Evolutionary conservation across 2,113 vertebrate species (phyloP).

Genomic region (Sclerurus mexicanus): DNA sequence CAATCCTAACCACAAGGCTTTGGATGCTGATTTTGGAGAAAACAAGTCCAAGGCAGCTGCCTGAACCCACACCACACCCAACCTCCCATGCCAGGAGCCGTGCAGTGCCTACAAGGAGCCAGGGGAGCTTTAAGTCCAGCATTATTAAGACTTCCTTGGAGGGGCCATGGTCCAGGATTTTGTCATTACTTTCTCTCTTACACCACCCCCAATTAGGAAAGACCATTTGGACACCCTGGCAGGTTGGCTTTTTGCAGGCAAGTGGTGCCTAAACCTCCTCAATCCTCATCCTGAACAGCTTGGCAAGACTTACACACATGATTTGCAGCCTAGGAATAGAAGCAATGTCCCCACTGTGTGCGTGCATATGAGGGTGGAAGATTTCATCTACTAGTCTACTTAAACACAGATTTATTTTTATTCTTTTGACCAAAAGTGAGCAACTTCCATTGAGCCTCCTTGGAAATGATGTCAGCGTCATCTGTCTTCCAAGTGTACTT

Average conservation of each 20-base stretch:
- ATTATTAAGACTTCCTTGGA: not conserved
- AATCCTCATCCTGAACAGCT: not conserved
- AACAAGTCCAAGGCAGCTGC: not conserved
- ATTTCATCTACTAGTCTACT: not conserved
- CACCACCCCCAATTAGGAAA: not conserved
- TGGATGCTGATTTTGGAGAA: not conserved
- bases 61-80: not conserved
- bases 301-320: not conserved
- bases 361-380: conserved; percentile 2
- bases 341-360: not conserved
- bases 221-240: not conserved
- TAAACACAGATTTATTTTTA: not conserved
- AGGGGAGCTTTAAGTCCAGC: not conserved
- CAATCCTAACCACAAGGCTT: conserved; percentile 14
- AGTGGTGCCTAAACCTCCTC: not conserved
- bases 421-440: not conserved
- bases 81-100: not conserved
- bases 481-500: conserved; percentile 35
- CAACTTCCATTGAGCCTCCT: conserved; percentile 9
- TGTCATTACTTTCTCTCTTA: not conserved
- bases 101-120: not conserved
- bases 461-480: conserved; percentile 28
- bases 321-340: not conserved
- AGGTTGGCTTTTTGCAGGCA: not conserved
- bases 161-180: not conserved